These are phyloP conservation scores for Ataeniobius toweri DNA, from an alignment of 2,797 vertebrate genomes.

Conservation along the genomic window DNA sequence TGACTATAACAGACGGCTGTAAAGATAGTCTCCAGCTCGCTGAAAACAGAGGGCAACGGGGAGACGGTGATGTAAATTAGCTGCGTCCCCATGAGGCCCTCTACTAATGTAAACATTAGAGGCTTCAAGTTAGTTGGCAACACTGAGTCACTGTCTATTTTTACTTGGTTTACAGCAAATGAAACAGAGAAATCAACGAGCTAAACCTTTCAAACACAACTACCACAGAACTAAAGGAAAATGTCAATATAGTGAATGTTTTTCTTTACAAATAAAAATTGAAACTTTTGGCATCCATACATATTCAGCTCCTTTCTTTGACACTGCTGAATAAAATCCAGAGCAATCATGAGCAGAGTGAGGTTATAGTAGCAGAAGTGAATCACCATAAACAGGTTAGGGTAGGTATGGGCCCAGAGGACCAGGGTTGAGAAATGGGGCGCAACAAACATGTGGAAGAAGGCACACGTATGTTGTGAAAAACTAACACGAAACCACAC, in stretches of 20 bases:
- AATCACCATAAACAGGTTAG: too few relatives aligned
- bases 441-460: too few relatives aligned
- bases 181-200: neutral
- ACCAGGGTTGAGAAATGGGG: too few relatives aligned
- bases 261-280: neutral
- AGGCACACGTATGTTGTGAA: too few relatives aligned
- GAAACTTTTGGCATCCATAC: neutral
- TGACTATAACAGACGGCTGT: conserved; percentile 17
- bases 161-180: neutral
- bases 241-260: neutral
- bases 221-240: neutral
- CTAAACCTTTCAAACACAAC: neutral
- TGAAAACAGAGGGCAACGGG: conserved; percentile 15
- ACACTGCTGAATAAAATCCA: neutral
- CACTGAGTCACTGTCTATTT: conserved; percentile 44
- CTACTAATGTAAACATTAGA: neutral
- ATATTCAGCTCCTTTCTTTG: neutral
- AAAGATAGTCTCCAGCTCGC: conserved; percentile 8
- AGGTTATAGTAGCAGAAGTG: too few relatives aligned
- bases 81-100: conserved; percentile 24
- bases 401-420: too few relatives aligned
- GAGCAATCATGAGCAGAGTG: neutral
- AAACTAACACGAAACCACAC: too few relatives aligned
- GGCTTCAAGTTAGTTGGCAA: conserved; percentile 31
- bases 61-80: conserved; percentile 8